Evolutionary conservation across 1,140 invertebrate genomes (phyloP).

Genomic region (Polyergus mexicanus): DNA sequence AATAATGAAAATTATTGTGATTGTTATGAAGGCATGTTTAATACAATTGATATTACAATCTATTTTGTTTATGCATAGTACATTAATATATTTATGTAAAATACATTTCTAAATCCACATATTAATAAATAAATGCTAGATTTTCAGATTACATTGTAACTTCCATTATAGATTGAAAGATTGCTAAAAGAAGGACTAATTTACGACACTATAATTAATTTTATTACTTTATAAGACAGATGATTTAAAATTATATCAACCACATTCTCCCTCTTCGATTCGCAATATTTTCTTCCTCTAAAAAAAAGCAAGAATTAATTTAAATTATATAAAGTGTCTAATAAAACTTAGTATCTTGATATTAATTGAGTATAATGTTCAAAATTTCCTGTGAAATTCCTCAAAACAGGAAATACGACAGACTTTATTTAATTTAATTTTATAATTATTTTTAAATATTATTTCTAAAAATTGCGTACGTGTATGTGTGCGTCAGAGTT

Average conservation of each 20-base stretch:
- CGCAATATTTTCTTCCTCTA: neutral
- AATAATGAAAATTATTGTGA: neutral
- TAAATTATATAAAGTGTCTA: neutral
- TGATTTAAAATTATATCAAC: conserved; percentile 12
- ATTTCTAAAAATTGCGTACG: too few species aligned
- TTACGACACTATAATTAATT: neutral
- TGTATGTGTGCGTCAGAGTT: neutral
- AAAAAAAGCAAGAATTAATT: neutral
- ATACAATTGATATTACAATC: neutral
- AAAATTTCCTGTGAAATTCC: too few species aligned
- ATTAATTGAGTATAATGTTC: too few species aligned
- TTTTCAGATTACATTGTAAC: neutral
- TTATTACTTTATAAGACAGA: neutral
- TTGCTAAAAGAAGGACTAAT: neutral
- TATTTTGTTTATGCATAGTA: conserved; percentile 12
- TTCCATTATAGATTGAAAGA: neutral
- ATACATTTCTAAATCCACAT: neutral
- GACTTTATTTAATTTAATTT: neutral
- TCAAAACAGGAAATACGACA: neutral
- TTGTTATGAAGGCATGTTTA: neutral
- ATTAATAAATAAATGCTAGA: neutral
- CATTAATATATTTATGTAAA: neutral
- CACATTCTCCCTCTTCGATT: neutral
- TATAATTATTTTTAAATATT: neutral
- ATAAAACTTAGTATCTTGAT: too few species aligned